Conservation (phyloP, 2,113 vertebrate genomes). For the Rhipidura dahli region DNA sequence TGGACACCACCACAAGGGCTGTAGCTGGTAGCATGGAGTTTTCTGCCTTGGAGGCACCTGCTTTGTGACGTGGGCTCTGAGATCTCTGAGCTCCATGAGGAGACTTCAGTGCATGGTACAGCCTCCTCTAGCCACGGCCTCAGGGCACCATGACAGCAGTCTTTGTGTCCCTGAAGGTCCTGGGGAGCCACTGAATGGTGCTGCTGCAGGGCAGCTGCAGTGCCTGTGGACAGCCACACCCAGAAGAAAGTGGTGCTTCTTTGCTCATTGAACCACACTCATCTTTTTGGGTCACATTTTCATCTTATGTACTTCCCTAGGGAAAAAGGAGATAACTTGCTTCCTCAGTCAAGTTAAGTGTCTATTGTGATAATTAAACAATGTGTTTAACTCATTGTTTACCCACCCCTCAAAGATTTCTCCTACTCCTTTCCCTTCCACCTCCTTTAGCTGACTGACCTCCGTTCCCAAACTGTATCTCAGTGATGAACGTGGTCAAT, state of each 20-base stretch:
- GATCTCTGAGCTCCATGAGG: not conserved
- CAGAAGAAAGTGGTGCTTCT: not conserved
- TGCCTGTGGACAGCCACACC: not conserved
- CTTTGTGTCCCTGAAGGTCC: not conserved
- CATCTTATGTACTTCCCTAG: not conserved
- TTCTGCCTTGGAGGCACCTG: not conserved
- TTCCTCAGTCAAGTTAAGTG: not conserved
- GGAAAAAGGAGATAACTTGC: not conserved
- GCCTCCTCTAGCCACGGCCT: not conserved
- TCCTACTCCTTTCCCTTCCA: not conserved
- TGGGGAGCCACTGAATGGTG: accelerated
- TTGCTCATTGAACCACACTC: not conserved
- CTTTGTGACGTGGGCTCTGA: not conserved
- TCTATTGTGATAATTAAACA: not conserved
- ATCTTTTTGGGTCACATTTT: not conserved
- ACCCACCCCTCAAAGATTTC: not conserved
- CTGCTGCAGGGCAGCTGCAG: not conserved
- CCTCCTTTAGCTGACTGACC: not conserved
- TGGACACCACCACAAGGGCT: not conserved
- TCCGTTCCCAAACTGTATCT: not conserved
- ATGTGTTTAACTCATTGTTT: not conserved
- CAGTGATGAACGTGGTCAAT: not conserved
- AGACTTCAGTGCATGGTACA: not conserved
- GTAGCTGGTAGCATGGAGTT: not conserved
- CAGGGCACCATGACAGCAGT: not conserved